phyloP scores from a whole-genome alignment of 1,140 invertebrate genomes.

The Archivesica marissinica region DNA sequence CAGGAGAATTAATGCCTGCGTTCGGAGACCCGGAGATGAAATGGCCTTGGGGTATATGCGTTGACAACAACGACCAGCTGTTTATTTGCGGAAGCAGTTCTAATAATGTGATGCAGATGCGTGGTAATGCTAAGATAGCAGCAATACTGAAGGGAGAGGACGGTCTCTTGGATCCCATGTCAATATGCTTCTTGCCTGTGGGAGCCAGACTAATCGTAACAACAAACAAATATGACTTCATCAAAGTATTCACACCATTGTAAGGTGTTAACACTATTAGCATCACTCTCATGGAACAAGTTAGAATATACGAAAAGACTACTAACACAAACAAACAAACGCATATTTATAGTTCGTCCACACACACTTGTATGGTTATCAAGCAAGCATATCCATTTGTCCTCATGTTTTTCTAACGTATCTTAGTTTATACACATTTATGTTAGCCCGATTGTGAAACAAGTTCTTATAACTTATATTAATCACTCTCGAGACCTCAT shows the following conservation, averaged over 20 bases:
- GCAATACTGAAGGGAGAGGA: constrained; percentile 21
- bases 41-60: constrained; percentile 51
- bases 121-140: constrained; percentile 32
- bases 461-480: too few species aligned
- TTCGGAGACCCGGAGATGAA: constrained; percentile 39
- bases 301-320: too few species aligned
- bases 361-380: too few species aligned
- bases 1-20: constrained; percentile 25
- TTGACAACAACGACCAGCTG: constrained; percentile 43
- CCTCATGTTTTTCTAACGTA: too few species aligned
- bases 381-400: too few species aligned
- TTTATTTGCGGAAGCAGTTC: constrained; percentile 50
- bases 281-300: too few species aligned
- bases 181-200: constrained; percentile 43
- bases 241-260: constrained; percentile 48
- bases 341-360: too few species aligned
- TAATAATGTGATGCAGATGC: constrained; percentile 42
- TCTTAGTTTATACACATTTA: too few species aligned
- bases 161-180: constrained; percentile 39
- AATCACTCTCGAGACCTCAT: too few species aligned
- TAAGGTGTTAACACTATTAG: too few species aligned
- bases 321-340: too few species aligned
- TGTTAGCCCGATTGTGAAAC: too few species aligned
- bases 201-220: constrained; percentile 43
- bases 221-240: constrained; percentile 29